Conservation (phyloP, 1,140 invertebrate species). For the Anagrus nilaparvatae region DNA sequence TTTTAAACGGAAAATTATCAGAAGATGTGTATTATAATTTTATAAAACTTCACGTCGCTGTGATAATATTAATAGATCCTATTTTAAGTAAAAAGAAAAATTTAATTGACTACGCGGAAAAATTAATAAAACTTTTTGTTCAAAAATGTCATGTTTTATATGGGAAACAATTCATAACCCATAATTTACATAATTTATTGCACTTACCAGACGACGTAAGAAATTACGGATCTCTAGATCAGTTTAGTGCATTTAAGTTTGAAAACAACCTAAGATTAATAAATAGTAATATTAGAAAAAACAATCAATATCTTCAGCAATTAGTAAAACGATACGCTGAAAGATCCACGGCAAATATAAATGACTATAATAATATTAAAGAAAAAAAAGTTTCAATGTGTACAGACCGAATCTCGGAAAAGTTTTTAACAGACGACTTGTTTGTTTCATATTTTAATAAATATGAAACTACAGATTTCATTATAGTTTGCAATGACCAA, state of each 20-base stretch:
- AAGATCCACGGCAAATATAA: no score
- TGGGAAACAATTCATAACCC: slow-evolving; percentile 13
- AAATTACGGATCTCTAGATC: slow-evolving; percentile 16
- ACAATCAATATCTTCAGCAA: no score
- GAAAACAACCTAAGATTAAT: slow-evolving; percentile 7
- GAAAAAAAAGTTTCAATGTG: no score
- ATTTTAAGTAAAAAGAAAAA: slow-evolving; percentile 3
- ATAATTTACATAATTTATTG: slow-evolving; percentile 20
- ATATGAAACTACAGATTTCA: no score
- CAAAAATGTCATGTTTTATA: slow-evolving; percentile 12
- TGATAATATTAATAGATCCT: slow-evolving; percentile 10
- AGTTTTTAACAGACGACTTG: no score
- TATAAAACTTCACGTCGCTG: slow-evolving; percentile 13
- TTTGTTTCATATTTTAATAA: no score
- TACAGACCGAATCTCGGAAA: no score
- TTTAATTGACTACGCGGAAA: slow-evolving; percentile 10
- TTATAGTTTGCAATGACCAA: no score
- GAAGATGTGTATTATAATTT: slow-evolving; percentile 14
- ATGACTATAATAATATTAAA: no score
- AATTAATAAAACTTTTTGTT: slow-evolving; percentile 18
- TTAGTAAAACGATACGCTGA: no score
- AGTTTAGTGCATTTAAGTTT: slow-evolving; percentile 12
- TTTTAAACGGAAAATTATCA: slow-evolving; percentile 14
- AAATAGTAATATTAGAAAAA: slow-evolving; percentile 4
- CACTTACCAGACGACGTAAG: slow-evolving; percentile 19